Conservation (phyloP, 2,113 vertebrate species). For the Catharus bicknelli region DNA sequence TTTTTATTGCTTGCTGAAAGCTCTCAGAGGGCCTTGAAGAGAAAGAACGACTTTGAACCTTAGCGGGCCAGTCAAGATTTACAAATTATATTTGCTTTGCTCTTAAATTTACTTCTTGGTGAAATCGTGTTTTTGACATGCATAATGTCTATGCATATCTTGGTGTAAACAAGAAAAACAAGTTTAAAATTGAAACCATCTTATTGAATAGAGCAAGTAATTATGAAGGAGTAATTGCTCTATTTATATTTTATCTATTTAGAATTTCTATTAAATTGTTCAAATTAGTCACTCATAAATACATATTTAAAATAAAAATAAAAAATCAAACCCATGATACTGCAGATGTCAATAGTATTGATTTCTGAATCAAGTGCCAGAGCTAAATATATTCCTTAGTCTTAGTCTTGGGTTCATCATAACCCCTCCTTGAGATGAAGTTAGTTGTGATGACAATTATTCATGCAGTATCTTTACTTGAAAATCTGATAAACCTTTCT, state of each 20-base stretch:
- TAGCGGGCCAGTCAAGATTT: not conserved
- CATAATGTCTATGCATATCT: not conserved
- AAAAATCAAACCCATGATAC: not conserved
- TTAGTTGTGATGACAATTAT: not conserved
- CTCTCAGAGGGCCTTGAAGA: not conserved
- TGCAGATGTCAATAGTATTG: accelerated
- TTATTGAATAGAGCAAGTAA: not conserved
- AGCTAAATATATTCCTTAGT: not conserved
- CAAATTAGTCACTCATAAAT: not conserved
- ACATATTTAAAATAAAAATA: not conserved
- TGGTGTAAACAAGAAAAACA: not conserved
- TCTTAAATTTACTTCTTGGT: not conserved
- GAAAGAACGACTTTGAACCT: not conserved
- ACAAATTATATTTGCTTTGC: not conserved
- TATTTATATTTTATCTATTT: not conserved
- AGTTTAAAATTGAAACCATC: not conserved
- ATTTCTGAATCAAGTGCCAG: not conserved
- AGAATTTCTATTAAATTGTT: not conserved
- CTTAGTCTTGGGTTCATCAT: not conserved
- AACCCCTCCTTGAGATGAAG: not conserved
- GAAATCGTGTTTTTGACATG: not conserved
- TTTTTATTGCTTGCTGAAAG: not conserved
- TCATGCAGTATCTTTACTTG: not conserved
- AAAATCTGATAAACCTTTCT: not conserved
- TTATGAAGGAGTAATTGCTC: not conserved